Evolutionary conservation across 2,888 invertebrate genomes (phyloP).

Genomic region (Plemyria rubiginata): DNA sequence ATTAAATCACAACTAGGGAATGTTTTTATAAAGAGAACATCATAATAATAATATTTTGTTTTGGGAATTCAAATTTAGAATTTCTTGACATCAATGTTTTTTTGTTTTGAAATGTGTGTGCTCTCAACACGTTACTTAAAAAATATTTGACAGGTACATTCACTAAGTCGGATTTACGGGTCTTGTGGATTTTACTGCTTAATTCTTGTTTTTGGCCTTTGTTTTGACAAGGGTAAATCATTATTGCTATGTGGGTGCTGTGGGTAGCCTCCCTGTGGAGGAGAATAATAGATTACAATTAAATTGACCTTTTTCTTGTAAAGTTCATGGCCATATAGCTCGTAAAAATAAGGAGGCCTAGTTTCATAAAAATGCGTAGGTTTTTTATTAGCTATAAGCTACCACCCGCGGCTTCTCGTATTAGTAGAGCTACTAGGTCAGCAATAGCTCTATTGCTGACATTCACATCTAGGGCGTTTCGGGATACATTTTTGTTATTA

Average conservation of each 20-base stretch:
- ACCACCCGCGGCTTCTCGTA: neutral
- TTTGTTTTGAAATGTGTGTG: too few relatives aligned
- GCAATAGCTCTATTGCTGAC: too few relatives aligned
- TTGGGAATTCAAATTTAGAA: neutral
- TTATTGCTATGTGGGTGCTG: slow-evolving; percentile 4
- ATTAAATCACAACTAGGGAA: too few relatives aligned
- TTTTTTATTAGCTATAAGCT: neutral
- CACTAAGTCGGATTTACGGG: too few relatives aligned
- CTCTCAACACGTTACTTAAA: too few relatives aligned
- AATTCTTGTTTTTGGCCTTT: neutral
- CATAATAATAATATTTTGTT: neutral
- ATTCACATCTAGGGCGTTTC: too few relatives aligned
- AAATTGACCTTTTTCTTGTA: slow-evolving; percentile 3
- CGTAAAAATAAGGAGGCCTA: neutral
- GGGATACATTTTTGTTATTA: too few relatives aligned
- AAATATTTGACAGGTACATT: too few relatives aligned
- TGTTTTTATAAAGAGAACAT: too few relatives aligned
- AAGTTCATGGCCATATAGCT: neutral
- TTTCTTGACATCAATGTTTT: too few relatives aligned
- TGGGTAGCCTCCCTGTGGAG: neutral
- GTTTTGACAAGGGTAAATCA: slow-evolving; percentile 9
- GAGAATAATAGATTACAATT: neutral
- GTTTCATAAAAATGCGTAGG: neutral
- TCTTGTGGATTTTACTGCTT: slow-evolving; percentile 1
- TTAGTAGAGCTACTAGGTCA: too few relatives aligned